A percentile compares a stretch with the other conserved stretches of the same genome.
Conservation (phyloP, 2,113 vertebrate genomes). For the Carettochelys insculpta region DNA sequence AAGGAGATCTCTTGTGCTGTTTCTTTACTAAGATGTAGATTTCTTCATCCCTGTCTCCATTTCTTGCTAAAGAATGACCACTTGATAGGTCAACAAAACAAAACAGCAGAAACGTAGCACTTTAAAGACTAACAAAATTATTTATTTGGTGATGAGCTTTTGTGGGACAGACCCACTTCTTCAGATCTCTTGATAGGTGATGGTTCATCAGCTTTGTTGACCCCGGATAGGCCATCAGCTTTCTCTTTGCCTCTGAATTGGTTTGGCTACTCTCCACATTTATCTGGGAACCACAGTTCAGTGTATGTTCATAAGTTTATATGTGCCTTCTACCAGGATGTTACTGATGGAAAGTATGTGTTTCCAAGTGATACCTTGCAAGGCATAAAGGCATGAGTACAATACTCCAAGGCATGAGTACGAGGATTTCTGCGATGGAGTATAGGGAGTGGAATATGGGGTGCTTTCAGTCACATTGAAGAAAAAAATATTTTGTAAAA, state of each 20-base stretch:
- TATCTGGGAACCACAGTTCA: neutral
- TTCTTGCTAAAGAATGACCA: neutral
- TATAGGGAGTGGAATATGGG: neutral
- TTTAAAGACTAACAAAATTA: too few relatives aligned
- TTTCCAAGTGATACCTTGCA: neutral
- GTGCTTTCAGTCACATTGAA: neutral
- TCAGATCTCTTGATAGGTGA: neutral
- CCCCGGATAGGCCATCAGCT: neutral
- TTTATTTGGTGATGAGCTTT: too few relatives aligned
- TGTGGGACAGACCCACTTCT: too few relatives aligned
- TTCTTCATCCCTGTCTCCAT: neutral
- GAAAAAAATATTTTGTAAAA: neutral
- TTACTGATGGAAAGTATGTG: neutral
- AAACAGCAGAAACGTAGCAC: too few relatives aligned
- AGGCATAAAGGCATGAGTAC: too few relatives aligned
- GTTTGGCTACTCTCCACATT: neutral
- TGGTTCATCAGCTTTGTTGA: neutral
- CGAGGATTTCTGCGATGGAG: neutral
- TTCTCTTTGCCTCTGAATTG: neutral
- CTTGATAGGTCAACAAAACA: too few relatives aligned
- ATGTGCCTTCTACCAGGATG: neutral
- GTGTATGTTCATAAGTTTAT: neutral
- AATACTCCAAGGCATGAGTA: too few relatives aligned
- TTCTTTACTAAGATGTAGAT: neutral
- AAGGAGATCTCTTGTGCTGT: neutral